Evolutionary conservation across 2,113 vertebrate species (phyloP).

Genomic region (Pungitius pungitius): DNA sequence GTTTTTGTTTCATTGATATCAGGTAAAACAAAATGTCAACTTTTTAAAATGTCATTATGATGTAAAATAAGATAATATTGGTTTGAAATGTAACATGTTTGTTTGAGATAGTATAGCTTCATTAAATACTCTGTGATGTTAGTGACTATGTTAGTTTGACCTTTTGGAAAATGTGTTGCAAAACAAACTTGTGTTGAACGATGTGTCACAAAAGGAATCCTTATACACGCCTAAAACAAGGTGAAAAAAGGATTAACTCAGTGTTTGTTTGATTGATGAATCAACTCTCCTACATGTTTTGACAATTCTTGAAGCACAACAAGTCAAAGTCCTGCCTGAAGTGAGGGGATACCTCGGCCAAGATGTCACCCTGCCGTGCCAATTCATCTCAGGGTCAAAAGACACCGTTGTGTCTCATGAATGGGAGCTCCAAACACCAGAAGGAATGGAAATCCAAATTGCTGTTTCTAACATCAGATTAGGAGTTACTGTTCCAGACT

Average conservation of each 20-base stretch:
- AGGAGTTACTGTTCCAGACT: constrained; percentile 37
- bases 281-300: background rate
- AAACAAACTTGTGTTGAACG: background rate
- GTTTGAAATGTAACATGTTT: background rate
- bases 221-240: background rate
- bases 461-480: constrained; percentile 9
- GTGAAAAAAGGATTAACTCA: background rate
- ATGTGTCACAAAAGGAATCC: background rate
- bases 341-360: background rate
- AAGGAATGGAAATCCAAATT: constrained; percentile 18
- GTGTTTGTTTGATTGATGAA: background rate
- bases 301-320: background rate
- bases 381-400: background rate
- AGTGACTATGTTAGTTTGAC: too few relatives aligned
- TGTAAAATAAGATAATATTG: background rate
- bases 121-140: background rate
- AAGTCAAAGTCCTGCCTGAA: background rate
- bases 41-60: background rate
- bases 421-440: constrained; percentile 61
- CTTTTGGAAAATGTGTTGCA: too few relatives aligned
- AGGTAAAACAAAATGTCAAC: constrained; percentile 37
- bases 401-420: background rate
- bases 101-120: background rate
- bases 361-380: constrained; percentile 72
- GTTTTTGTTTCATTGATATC: constrained; percentile 30